phyloP scores from a whole-genome alignment of 2,888 invertebrate species.

The Spicauda simplicius region DNA sequence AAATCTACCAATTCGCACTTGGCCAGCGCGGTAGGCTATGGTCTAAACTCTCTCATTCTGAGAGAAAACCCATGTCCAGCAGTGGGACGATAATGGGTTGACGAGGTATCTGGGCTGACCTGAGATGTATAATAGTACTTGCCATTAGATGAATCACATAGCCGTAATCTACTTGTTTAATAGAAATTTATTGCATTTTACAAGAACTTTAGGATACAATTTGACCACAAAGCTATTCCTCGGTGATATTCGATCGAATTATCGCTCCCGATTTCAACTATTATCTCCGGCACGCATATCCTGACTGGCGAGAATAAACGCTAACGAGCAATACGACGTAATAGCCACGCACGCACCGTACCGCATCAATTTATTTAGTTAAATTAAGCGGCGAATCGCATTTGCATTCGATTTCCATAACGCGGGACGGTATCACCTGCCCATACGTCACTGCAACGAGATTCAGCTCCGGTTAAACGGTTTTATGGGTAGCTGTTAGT shows the following conservation, averaged over 20 bases:
- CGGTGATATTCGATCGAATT: background rate
- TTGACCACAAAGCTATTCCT: background rate
- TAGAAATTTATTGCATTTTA: too few relatives aligned
- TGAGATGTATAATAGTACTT: too few relatives aligned
- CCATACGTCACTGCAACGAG: conserved; percentile 78
- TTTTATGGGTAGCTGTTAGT: conserved; percentile 40
- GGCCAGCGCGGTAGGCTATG: too few relatives aligned
- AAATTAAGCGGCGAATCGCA: conserved; percentile 78
- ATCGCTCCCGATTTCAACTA: conserved; percentile 29
- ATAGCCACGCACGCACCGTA: conserved; percentile 62
- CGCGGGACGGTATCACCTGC: conserved; percentile 65
- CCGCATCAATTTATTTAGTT: conserved; percentile 79
- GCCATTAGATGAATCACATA: too few relatives aligned
- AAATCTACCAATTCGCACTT: too few relatives aligned
- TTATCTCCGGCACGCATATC: conserved; percentile 40
- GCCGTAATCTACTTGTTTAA: too few relatives aligned
- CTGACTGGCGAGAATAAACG: conserved; percentile 51
- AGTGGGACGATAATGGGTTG: too few relatives aligned
- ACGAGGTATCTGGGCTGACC: too few relatives aligned
- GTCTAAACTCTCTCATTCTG: too few relatives aligned
- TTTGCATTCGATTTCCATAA: conserved; percentile 84
- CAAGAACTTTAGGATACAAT: background rate
- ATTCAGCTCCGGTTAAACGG: conserved; percentile 53
- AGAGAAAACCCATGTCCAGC: too few relatives aligned
- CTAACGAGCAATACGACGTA: conserved; percentile 63